A percentile compares a stretch with the other conserved stretches of the same genome.
phyloP scores from a whole-genome alignment of 2,113 vertebrate genomes.

The Lophotis ruficrista region DNA sequence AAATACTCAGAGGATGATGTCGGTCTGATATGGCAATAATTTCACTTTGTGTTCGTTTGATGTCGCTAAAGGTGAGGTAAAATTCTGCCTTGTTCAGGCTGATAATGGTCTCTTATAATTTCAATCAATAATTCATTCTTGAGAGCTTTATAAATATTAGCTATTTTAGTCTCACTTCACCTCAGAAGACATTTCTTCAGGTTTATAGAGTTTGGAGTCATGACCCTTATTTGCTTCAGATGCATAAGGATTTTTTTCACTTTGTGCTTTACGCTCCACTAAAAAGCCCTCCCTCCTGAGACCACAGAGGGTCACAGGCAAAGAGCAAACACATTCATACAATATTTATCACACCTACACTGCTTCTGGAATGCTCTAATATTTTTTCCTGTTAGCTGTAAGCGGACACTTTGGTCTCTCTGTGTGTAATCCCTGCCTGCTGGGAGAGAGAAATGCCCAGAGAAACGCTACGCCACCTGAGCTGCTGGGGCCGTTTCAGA shows the following conservation, averaged over 20 bases:
- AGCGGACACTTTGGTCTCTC: neutral
- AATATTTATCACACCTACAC: neutral
- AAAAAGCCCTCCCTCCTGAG: neutral
- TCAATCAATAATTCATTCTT: neutral
- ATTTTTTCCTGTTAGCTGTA: neutral
- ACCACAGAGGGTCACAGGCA: neutral
- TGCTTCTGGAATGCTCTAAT: neutral
- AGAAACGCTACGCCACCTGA: neutral
- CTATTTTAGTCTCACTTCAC: neutral
- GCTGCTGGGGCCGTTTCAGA: neutral
- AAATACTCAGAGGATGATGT: neutral
- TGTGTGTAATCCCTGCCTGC: neutral
- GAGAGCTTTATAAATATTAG: neutral
- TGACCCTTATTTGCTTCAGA: neutral
- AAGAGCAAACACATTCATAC: neutral
- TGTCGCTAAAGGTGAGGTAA: neutral
- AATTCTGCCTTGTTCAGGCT: neutral
- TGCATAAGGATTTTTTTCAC: neutral
- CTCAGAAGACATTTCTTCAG: neutral
- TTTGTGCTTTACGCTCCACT: neutral
- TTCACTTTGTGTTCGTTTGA: neutral
- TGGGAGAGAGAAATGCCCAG: neutral
- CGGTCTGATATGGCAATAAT: neutral
- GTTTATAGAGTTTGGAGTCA: neutral
- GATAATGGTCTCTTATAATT: neutral